Base-by-base conservation (phyloP, 2,888 invertebrate species). In the Nomada fabriciana region DNA sequence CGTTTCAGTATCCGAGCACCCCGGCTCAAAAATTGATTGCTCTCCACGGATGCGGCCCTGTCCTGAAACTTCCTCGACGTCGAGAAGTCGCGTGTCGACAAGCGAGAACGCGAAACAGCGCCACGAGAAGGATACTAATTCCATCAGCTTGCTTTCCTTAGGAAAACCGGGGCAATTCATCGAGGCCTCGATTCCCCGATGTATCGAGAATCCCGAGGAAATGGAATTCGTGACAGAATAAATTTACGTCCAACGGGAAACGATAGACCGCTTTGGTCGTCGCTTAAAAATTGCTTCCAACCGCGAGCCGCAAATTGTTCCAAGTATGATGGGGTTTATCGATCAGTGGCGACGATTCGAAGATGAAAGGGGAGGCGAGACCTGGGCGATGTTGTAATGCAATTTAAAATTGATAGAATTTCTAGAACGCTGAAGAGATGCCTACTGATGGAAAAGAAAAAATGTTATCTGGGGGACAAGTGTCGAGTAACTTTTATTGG, bases 141-240 rank as follows among this genome's bases (percentile, higher is more conserved):
- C 67, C 67, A 72, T 72, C 72, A 63, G 52, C 61, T 43, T 42
- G 63, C 50, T 47, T 50, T 59, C 47, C 71, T 80, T 71, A 79
- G 79, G 65, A 77, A 76, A 77, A 79, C 77, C 55, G 57, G 52
- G 50, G 25, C 50, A 63, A 77, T 57, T 79, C 78, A 63, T 57
- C 63, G 78, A 29, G 52, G 57, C 47, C 59, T 53, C 70, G 59
- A 80, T 61, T 65, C 60, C 64, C 60, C 15, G 71, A 65, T 79
- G 71, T 65, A 79, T 78, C 64, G 59, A 60, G 80, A 55, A 61
- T 63, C 61, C 42, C 67, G 47, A 53, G 64, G 64, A 80, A 72
- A 72, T 80, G 67, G 67, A 72, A 67, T 80, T 80, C 80, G 67
- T 57, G 80, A 55, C 72, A 63, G 80, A 80, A 79, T 79, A 77